A percentile compares a stretch with the other conserved stretches of the same genome.
Evolutionary conservation across 2,888 invertebrate genomes (phyloP).

Genomic region (Piscicola geometra): DNA sequence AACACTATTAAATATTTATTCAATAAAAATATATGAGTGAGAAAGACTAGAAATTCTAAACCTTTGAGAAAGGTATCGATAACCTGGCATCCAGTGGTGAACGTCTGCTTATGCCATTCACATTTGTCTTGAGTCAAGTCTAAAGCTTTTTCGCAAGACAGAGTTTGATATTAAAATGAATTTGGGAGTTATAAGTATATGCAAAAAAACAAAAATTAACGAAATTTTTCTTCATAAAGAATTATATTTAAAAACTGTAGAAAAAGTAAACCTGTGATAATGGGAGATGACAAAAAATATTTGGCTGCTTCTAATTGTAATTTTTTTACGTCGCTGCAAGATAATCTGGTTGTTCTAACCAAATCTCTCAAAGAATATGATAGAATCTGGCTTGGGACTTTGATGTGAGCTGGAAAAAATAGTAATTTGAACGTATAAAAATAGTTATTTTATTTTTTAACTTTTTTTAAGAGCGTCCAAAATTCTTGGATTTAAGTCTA

Average conservation of each 20-base stretch:
- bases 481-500: slow-evolving; percentile 35
- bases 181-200: no score
- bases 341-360: slow-evolving; percentile 23
- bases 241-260: no score
- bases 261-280: slow-evolving; percentile 28
- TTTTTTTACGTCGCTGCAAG: slow-evolving; percentile 20
- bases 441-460: slow-evolving; percentile 1
- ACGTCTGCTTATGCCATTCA: slow-evolving; percentile 43
- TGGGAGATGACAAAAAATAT: background rate
- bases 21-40: no score
- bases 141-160: slow-evolving; percentile 5
- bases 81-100: slow-evolving; percentile 61
- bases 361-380: slow-evolving; percentile 29
- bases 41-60: no score
- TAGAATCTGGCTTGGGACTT: slow-evolving; percentile 13
- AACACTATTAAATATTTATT: no score
- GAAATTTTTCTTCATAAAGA: no score
- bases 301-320: slow-evolving; percentile 29
- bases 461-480: slow-evolving; percentile 33
- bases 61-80: slow-evolving; percentile 62
- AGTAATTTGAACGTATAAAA: background rate
- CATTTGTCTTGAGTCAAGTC: slow-evolving; percentile 19
- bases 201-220: no score
- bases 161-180: no score
- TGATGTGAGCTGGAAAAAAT: slow-evolving; percentile 21